Percentiles rank a stretch among this genome's conserved stretches.
Evolutionary conservation across 2,888 invertebrate species (phyloP).

Genomic region (Bellardia pandia): DNA sequence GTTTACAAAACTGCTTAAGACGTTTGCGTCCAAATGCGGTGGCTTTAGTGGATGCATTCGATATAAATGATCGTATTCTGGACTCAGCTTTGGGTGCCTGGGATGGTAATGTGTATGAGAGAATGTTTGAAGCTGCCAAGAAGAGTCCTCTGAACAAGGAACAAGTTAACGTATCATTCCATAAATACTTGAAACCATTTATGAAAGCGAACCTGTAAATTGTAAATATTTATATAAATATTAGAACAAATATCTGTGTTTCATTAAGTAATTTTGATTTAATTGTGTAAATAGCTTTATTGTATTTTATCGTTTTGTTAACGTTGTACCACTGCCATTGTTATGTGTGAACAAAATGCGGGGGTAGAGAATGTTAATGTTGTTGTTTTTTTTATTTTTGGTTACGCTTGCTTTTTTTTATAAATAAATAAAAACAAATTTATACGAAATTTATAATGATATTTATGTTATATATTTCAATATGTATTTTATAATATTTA

Average conservation of each 20-base stretch:
- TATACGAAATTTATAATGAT: neutral
- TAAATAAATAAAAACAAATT: conserved; percentile 28
- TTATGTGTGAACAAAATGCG: neutral
- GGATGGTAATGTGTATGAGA: conserved; percentile 94
- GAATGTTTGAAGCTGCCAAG: conserved; percentile 91
- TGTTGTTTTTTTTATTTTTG: neutral
- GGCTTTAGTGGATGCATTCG: conserved; percentile 96
- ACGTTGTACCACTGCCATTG: neutral
- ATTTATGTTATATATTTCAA: conserved; percentile 18
- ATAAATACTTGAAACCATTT: conserved; percentile 88
- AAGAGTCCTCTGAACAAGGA: conserved; percentile 93
- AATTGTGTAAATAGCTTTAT: conserved; percentile 43
- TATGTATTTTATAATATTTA: neutral
- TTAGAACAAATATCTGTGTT: neutral
- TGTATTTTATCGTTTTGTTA: conserved; percentile 15
- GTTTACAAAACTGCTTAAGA: conserved; percentile 89
- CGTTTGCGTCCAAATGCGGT: conserved; percentile 94
- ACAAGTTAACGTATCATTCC: conserved; percentile 89
- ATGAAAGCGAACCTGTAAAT: conserved; percentile 86
- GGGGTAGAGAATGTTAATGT: conserved; percentile 1
- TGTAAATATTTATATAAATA: conserved; percentile 2
- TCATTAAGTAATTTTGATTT: conserved; percentile 2
- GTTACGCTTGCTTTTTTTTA: neutral
- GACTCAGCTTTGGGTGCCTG: conserved; percentile 91
- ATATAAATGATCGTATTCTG: conserved; percentile 92